A percentile compares a stretch with the other conserved stretches of the same genome.
Conservation (phyloP, 2,797 vertebrate species). For the Malurus splendens region DNA sequence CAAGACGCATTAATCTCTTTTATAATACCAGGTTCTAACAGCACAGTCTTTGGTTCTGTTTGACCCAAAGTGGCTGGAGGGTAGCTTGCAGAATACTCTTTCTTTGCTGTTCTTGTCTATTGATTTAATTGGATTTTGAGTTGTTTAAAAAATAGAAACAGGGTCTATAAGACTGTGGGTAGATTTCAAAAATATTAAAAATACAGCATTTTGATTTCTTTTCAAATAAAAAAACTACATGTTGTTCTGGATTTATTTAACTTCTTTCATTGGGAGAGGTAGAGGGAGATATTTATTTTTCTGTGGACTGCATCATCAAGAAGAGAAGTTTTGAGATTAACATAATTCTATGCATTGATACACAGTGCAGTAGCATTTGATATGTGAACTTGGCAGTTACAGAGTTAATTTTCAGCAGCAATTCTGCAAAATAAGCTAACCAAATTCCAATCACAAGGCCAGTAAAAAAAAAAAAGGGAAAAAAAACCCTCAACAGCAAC, state of each 20-base stretch:
- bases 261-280: background rate
- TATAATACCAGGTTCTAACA: background rate
- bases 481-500: background rate
- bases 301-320: background rate
- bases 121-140: background rate
- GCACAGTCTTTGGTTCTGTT: background rate
- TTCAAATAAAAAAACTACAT: background rate
- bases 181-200: background rate
- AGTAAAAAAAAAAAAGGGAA: background rate
- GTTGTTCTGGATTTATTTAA: background rate
- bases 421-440: background rate
- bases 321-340: background rate
- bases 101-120: background rate
- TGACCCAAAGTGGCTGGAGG: background rate
- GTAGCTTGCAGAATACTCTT: background rate
- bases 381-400: background rate
- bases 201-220: background rate
- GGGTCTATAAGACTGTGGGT: background rate
- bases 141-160: background rate
- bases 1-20: background rate
- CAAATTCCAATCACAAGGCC: background rate
- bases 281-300: background rate
- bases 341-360: background rate
- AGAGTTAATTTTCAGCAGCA: background rate
- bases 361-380: background rate